phyloP scores from a whole-genome alignment of 1,140 invertebrate genomes.

The Saccostrea cuccullata region DNA sequence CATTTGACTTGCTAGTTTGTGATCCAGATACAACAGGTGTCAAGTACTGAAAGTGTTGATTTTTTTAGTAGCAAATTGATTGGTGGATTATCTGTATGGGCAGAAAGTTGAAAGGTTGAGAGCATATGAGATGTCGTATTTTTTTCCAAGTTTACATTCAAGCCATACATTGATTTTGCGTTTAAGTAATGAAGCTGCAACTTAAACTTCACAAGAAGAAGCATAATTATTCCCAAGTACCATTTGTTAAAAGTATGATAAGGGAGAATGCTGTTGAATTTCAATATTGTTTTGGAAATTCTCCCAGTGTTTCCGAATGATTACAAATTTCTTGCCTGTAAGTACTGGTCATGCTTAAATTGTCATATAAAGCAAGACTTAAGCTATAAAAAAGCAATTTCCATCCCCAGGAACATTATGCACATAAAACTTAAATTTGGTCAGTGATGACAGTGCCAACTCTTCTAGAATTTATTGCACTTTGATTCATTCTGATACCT shows the following conservation, averaged over 20 bases:
- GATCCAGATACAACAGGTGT: background rate
- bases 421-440: background rate
- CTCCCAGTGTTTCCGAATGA: background rate
- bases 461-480: no score
- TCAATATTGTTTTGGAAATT: background rate
- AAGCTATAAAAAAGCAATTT: conserved; percentile 12
- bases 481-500: no score
- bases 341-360: background rate
- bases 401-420: background rate
- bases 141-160: background rate
- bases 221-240: background rate
- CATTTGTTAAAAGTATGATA: background rate
- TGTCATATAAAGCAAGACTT: background rate
- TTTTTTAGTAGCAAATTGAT: background rate
- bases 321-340: background rate
- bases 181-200: background rate
- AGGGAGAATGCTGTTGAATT: background rate
- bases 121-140: background rate
- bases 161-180: background rate
- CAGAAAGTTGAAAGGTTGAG: background rate
- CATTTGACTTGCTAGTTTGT: no score
- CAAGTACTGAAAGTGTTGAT: conserved; percentile 13
- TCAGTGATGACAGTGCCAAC: background rate
- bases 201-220: background rate
- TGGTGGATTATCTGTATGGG: background rate